These are phyloP conservation scores for Pocillopora verrucosa DNA, from an alignment of 64 coral and sea anemone genomes.

Conservation along the genomic window DNA sequence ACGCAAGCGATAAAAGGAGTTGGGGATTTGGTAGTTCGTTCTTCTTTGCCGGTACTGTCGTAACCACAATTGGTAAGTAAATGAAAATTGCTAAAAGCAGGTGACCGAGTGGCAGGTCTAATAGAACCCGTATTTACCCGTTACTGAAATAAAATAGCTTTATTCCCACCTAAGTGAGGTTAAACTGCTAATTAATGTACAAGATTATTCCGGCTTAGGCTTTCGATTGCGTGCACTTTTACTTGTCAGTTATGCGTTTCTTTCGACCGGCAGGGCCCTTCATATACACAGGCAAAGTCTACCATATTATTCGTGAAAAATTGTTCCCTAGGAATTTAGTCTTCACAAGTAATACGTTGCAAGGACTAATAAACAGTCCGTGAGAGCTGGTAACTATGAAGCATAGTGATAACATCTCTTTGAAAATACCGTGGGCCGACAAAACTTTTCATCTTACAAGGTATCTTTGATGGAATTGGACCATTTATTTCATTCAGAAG, in stretches of 20 bases:
- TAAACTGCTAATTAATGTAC: not conserved
- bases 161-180: not conserved
- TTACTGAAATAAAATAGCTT: not conserved
- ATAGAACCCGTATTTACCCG: conserved; percentile 7
- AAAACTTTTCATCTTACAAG: too few relatives aligned
- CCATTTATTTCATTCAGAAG: not conserved
- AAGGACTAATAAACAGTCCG: too few relatives aligned
- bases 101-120: conserved; percentile 1
- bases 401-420: too few relatives aligned
- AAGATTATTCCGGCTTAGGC: not conserved
- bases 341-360: too few relatives aligned
- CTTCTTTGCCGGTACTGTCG: conserved; percentile 88
- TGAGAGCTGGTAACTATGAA: too few relatives aligned
- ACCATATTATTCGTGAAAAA: too few relatives aligned
- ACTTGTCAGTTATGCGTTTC: not conserved
- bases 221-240: not conserved
- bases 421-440: too few relatives aligned
- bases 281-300: not conserved
- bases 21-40: conserved; percentile 91
- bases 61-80: conserved; percentile 85
- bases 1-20: conserved; percentile 59
- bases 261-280: not conserved
- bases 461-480: not conserved
- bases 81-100: not conserved
- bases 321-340: too few relatives aligned